Base-by-base conservation (phyloP, 2,888 invertebrate species). In the Oscheius onirici region DNA sequence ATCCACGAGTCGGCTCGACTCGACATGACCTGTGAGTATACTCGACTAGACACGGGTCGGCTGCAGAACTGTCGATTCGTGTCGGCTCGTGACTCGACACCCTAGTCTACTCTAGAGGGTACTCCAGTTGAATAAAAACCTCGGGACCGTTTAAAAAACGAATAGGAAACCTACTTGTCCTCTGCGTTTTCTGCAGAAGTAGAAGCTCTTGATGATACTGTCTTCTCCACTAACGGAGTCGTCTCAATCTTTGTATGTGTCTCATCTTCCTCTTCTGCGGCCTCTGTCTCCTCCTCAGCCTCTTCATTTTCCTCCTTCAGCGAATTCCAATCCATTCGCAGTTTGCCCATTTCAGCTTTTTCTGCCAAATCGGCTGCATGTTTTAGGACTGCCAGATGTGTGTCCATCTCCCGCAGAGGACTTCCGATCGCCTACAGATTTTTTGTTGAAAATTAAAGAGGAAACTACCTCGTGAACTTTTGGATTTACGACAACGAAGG, bases 401-500 rank as follows among this genome's bases (percentile, higher is more conserved):
- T 66, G 34, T 80, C 78, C 81, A 82, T 79, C 67, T 75, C 71
- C 44, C 66, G 66, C 51, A 81, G 69, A 10, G 72, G 73, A 28
- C 66, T 71, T 24, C 51, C 69, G 22, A 77, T 46, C 20, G 68
- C 65, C 66, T 75, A 34, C 5, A 34, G 8, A 34, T 6, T 6
- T 34, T 34, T 0, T 8, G n/a, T n/a, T n/a, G n/a, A n/a, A n/a
- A n/a, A n/a, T n/a, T n/a, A n/a, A n/a, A n/a, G n/a, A n/a, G n/a
- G n/a, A n/a, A n/a, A n/a, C n/a, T n/a, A 73, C 69, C 49, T 75
- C 81, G 58, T 76, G 77, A 43, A 77, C 60, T 22, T 76, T 74
- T n/a, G 69, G 73, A 67, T 79, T 76, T 28, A 83, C 34, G 24
- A 86, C 55, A 3, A 78, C 74, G 71, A 83, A 83, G 11, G 86